phyloP scores from a whole-genome alignment of 2,888 invertebrate genomes.

The Teleiodes luculella region DNA sequence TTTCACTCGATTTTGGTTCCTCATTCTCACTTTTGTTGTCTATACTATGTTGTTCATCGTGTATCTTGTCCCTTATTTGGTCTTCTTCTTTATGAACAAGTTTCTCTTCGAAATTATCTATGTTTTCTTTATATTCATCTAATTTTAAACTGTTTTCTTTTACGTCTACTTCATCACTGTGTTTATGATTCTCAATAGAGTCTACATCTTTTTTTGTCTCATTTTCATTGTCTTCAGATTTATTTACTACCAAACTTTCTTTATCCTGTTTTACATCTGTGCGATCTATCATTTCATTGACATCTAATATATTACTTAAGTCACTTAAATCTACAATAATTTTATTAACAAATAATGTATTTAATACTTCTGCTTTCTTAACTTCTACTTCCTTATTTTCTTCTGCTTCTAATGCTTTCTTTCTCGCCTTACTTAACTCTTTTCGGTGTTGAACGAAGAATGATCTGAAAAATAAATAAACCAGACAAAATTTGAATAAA shows the following conservation, averaged over 20 bases:
- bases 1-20: not conserved
- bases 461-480: conserved; percentile 40
- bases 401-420: conserved; percentile 54
- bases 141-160: not conserved
- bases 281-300: not conserved
- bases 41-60: not conserved
- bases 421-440: conserved; percentile 42
- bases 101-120: not conserved
- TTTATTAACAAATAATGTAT: conserved; percentile 18
- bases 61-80: no score
- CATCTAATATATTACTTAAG: not conserved
- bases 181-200: not conserved
- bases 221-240: not conserved
- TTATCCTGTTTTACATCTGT: not conserved
- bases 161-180: not conserved
- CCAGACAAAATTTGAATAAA: not conserved
- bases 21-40: not conserved
- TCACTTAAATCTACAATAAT: not conserved
- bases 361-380: conserved; percentile 33
- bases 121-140: not conserved
- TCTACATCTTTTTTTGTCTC: not conserved
- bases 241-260: not conserved
- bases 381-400: conserved; percentile 36
- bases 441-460: conserved; percentile 54
- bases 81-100: not conserved